phyloP scores from a whole-genome alignment of 1,140 invertebrate species.

The Heliconius melpomene region DNA sequence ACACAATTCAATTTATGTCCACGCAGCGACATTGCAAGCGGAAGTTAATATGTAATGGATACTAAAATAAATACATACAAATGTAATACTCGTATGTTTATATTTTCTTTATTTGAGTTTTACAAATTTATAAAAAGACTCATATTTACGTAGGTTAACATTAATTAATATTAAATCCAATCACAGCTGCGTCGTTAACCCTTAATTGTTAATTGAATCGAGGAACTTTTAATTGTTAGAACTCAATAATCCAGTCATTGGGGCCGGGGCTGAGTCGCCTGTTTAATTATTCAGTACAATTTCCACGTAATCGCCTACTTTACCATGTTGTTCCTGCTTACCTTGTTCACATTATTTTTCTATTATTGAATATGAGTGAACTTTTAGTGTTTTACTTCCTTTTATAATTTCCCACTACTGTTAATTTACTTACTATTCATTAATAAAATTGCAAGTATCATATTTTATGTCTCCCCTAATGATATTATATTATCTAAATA shows the following conservation, averaged over 20 bases:
- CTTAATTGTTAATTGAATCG: conserved; percentile 69
- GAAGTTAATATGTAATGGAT: background rate
- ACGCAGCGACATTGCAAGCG: background rate
- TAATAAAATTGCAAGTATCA: background rate
- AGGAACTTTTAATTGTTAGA: conserved; percentile 67
- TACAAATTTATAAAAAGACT: conserved; percentile 8
- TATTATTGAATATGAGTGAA: background rate
- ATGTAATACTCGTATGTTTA: background rate
- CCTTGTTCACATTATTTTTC: background rate
- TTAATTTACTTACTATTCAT: background rate
- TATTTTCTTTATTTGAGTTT: background rate
- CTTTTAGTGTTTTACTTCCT: background rate
- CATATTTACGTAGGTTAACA: conserved; percentile 46
- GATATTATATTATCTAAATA: background rate
- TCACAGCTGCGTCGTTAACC: conserved; percentile 62
- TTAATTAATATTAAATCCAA: conserved; percentile 64
- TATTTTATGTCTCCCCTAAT: background rate
- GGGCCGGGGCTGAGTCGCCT: conserved; percentile 38
- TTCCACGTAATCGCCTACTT: conserved; percentile 41
- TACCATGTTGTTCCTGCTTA: conserved; percentile 24
- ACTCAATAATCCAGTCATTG: conserved; percentile 62
- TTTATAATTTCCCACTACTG: background rate
- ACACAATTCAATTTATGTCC: background rate
- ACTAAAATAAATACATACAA: background rate
- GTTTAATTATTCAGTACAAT: conserved; percentile 65